A percentile compares a stretch with the other conserved stretches of the same genome.
These are phyloP conservation scores for Melanostoma mellinum DNA, from an alignment of 2,888 invertebrate species.

Conservation along the genomic window DNA sequence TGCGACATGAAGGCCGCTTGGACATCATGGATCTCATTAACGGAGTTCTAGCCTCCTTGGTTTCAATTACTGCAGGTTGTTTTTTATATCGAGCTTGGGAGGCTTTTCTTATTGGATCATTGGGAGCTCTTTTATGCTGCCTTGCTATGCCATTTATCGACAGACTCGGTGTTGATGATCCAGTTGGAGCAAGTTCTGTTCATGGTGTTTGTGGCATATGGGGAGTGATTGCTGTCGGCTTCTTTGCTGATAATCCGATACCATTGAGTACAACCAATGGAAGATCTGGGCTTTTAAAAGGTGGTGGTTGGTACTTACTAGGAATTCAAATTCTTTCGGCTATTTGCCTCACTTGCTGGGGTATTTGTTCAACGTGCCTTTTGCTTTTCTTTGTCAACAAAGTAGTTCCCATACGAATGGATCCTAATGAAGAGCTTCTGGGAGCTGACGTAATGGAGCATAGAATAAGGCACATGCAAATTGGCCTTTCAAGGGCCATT, in stretches of 20 bases:
- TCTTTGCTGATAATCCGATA: conserved; percentile 93
- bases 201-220: conserved; percentile 91
- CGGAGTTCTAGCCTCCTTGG: conserved; percentile 92
- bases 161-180: conserved; percentile 89
- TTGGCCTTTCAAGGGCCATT: conserved; percentile 88
- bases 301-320: conserved; percentile 94
- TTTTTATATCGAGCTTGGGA: conserved; percentile 94
- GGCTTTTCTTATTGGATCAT: conserved; percentile 89
- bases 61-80: conserved; percentile 94
- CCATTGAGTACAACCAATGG: conserved; percentile 92
- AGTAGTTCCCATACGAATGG: conserved; percentile 93
- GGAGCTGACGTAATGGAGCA: conserved; percentile 96
- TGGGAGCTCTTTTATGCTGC: conserved; percentile 90
- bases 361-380: conserved; percentile 86
- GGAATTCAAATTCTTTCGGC: conserved; percentile 91
- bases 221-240: conserved; percentile 90
- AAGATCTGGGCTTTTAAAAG: conserved; percentile 89
- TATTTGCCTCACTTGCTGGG: conserved; percentile 89
- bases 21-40: conserved; percentile 94
- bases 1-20: conserved; percentile 87
- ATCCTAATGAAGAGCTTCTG: conserved; percentile 91
- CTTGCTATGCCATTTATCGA: conserved; percentile 89
- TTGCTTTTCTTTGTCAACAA: conserved; percentile 91
- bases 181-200: conserved; percentile 95
- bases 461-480: conserved; percentile 86